These are phyloP conservation scores for Riparia riparia DNA, from an alignment of 2,113 vertebrate genomes.

Conservation along the genomic window DNA sequence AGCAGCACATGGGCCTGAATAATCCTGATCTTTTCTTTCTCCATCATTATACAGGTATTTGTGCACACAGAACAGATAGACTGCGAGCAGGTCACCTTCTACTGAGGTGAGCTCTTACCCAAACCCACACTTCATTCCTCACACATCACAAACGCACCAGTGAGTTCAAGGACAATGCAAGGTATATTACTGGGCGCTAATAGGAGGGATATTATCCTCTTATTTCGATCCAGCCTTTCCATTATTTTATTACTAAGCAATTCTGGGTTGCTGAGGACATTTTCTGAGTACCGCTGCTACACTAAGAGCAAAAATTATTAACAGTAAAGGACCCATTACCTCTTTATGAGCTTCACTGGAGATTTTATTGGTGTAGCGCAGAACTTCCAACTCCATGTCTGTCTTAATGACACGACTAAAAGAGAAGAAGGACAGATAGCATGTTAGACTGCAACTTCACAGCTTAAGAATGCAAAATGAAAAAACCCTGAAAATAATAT, in stretches of 20 bases:
- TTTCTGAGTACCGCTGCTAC: constrained; percentile 27
- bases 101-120: neutral
- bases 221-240: constrained; percentile 48
- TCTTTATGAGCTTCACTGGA: constrained; percentile 97
- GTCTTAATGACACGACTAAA: constrained; percentile 92
- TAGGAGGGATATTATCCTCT: constrained; percentile 51
- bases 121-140: neutral
- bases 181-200: constrained; percentile 35
- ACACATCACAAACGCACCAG: neutral
- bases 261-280: constrained; percentile 32
- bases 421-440: constrained; percentile 21
- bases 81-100: neutral
- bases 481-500: neutral
- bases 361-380: constrained; percentile 94
- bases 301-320: constrained; percentile 63
- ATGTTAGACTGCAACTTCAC: constrained; percentile 30
- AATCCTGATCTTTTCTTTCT: neutral
- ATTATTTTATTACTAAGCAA: constrained; percentile 66
- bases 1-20: neutral
- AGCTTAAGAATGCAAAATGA: neutral
- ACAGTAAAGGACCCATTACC: constrained; percentile 77
- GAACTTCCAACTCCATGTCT: constrained; percentile 95
- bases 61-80: neutral
- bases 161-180: constrained; percentile 59
- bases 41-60: neutral